Conservation (phyloP, 2,113 vertebrate species). For the Psephotus haematonotus region DNA sequence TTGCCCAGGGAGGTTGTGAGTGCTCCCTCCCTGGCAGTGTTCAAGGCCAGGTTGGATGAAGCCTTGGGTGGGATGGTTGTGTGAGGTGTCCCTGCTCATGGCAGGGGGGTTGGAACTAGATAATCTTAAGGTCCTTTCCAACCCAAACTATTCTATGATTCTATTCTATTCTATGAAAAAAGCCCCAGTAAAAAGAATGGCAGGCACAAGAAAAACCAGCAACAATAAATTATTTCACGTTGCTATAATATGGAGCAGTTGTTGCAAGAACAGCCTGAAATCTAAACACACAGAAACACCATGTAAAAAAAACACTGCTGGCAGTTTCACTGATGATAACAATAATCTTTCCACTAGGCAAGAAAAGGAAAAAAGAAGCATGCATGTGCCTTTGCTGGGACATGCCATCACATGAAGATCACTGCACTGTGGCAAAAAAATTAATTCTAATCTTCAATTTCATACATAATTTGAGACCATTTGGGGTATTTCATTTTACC, state of each 20-base stretch:
- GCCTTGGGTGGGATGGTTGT: too few species aligned
- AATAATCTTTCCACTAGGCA: neutral
- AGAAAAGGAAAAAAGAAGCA: neutral
- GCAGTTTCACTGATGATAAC: neutral
- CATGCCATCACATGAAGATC: neutral
- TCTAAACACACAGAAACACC: neutral
- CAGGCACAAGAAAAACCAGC: neutral
- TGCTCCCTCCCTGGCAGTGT: too few species aligned
- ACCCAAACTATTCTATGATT: too few species aligned
- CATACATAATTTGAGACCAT: neutral
- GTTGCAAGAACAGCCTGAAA: neutral
- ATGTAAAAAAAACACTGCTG: neutral
- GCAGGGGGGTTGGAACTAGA: too few species aligned
- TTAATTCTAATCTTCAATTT: neutral
- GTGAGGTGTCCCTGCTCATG: too few species aligned
- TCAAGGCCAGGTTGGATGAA: too few species aligned
- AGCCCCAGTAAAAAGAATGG: neutral
- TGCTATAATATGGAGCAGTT: neutral
- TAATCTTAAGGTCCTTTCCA: too few species aligned
- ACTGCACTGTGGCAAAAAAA: neutral
- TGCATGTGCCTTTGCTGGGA: rapidly evolving
- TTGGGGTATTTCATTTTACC: neutral
- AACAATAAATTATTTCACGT: neutral
- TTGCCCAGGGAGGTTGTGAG: too few species aligned
- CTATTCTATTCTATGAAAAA: neutral